A percentile compares a stretch with the other conserved stretches of the same genome.
These are phyloP conservation scores for Drosophila phalerata DNA, from an alignment of 2,888 invertebrate genomes.

Conservation along the genomic window DNA sequence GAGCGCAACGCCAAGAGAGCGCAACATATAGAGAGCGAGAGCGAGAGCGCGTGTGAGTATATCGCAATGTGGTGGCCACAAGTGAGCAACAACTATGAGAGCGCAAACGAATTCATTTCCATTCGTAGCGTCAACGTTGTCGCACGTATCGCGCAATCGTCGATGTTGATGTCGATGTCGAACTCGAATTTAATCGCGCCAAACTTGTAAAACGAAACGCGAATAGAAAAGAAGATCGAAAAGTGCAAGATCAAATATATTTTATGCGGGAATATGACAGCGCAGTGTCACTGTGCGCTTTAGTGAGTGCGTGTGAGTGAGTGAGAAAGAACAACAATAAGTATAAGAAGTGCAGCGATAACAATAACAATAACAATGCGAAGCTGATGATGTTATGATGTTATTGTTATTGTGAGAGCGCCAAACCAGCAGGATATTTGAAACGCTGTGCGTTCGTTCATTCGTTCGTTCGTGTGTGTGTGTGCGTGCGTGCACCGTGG, in stretches of 20 bases:
- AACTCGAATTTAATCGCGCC: slow-evolving; percentile 35
- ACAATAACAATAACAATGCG: slow-evolving; percentile 56
- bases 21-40: slow-evolving; percentile 13
- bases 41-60: slow-evolving; percentile 20
- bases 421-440: slow-evolving; percentile 73
- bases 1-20: slow-evolving; percentile 38
- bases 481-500: slow-evolving; percentile 37
- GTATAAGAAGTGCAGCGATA: slow-evolving; percentile 14
- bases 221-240: slow-evolving; percentile 31
- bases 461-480: too few relatives aligned
- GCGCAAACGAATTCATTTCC: slow-evolving; percentile 47
- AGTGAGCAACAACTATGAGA: slow-evolving; percentile 39
- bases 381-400: slow-evolving; percentile 45
- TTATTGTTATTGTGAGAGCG: slow-evolving; percentile 53
- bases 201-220: slow-evolving; percentile 20
- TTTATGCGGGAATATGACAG: slow-evolving; percentile 43
- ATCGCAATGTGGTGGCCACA: slow-evolving; percentile 46
- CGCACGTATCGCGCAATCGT: slow-evolving; percentile 50
- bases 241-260: slow-evolving; percentile 41
- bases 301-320: slow-evolving; percentile 13
- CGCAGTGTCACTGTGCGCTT: slow-evolving; percentile 6
- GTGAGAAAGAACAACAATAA: slow-evolving; percentile 40
- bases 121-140: slow-evolving; percentile 51
- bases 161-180: slow-evolving; percentile 30
- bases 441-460: slow-evolving; percentile 43